A percentile compares a stretch with the other conserved stretches of the same genome.
Evolutionary conservation across 2,888 invertebrate genomes (phyloP).

Genomic region (Globia sparganii): DNA sequence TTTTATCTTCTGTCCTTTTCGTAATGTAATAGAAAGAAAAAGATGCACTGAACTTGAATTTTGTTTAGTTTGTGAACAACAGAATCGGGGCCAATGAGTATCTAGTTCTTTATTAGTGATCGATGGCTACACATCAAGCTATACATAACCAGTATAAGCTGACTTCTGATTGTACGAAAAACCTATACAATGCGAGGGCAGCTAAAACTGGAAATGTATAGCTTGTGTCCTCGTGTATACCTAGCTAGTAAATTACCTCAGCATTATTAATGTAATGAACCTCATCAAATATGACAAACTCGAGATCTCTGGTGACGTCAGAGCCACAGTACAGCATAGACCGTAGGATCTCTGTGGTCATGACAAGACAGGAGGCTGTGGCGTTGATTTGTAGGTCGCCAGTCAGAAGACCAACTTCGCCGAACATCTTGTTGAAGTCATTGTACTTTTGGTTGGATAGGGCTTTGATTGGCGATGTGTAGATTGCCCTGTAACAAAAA

Average conservation of each 20-base stretch:
- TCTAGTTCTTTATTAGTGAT: too few species aligned
- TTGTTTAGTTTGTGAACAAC: too few species aligned
- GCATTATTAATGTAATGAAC: conserved; percentile 99
- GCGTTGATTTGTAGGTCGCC: conserved; percentile 99
- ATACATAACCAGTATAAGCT: neutral
- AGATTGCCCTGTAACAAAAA: conserved; percentile 93
- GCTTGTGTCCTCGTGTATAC: neutral
- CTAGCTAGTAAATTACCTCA: conserved; percentile 90
- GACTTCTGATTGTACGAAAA: neutral
- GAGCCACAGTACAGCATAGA: conserved; percentile 99
- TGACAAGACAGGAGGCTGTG: conserved; percentile 98
- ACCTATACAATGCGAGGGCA: neutral
- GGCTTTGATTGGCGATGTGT: conserved; percentile 99
- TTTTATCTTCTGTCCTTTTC: too few species aligned
- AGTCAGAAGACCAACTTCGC: conserved; percentile 97
- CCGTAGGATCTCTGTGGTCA: conserved; percentile 99
- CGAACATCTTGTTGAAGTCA: conserved; percentile 98
- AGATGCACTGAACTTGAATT: too few species aligned
- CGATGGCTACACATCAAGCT: neutral
- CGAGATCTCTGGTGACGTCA: conserved; percentile 98
- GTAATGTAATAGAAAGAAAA: too few species aligned
- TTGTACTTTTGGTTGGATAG: conserved; percentile 99
- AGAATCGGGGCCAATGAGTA: too few species aligned
- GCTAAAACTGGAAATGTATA: neutral
- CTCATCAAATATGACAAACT: conserved; percentile 99